Base-by-base conservation (phyloP, 2,113 vertebrate genomes). In the Rhodinocichla rosea region DNA sequence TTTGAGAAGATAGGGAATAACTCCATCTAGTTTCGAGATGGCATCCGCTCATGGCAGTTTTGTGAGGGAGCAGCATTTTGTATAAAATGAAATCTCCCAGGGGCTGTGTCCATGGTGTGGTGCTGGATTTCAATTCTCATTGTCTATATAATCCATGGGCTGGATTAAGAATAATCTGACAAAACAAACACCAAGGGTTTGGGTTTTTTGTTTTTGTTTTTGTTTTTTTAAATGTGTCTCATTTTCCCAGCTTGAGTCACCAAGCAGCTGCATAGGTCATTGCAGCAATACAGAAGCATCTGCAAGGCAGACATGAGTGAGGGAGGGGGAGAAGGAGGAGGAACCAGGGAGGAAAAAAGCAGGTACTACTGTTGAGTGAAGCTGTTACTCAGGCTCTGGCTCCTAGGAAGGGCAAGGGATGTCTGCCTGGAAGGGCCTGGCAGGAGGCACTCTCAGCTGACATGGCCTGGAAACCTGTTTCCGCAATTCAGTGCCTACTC, bases 21-120 rank as follows among this genome's bases (percentile, higher is more conserved):
- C 83, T 55, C 24, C 19, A 3, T 37, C 15, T 5, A 21, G 4
- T 47, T 82, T 56, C 14, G 16, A 37, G 52, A 28, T 10, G 1
- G 7, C 30, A 19, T 68, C 13, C 21, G 9, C 27, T 42, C 30
- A 75, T 23, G 32, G 17, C 10, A 33, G 3, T 79, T 90, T 64
- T 2, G 1, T 33, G 20, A 68, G 39, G 16, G 15, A 91, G 10
- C 16, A 59, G 22, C 8, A 26, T 47, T 53, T 56, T 53, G 11
- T 3, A 0, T 70, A 45, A 83, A 52, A 62, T 7, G 2, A 68
- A 70, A 79, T 22, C 17, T 47, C 4, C 1, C 0, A 2, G 6
- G 10, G 8, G 1, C 7, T 70, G 8, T 19, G 12, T 30, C 28
- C 13, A 3, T 22, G 5, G 11, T 52, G 30, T 18, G 27, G 2